phyloP scores from a whole-genome alignment of 2,888 invertebrate genomes.

The Coelopa pilipes region DNA sequence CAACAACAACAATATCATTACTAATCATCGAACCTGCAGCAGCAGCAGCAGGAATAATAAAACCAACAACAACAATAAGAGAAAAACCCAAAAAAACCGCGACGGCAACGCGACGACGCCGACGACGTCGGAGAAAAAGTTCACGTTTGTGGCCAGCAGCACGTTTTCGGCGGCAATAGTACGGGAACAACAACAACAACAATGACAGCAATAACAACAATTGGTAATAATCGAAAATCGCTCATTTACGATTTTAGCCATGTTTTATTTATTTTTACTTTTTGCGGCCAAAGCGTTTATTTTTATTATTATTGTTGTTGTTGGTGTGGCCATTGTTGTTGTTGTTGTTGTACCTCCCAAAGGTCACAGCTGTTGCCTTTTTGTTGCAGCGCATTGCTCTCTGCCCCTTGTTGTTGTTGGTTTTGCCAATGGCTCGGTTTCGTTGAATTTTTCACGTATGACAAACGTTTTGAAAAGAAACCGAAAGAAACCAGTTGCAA shows the following conservation, averaged over 20 bases:
- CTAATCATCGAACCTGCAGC: neutral
- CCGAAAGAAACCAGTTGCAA: too few species aligned
- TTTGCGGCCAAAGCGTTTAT: neutral
- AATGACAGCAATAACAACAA: constrained; percentile 8
- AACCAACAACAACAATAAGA: neutral
- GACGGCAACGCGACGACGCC: too few species aligned
- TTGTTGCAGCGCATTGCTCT: neutral
- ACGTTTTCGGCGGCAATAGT: constrained; percentile 17
- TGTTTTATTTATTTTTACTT: neutral
- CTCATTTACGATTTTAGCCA: constrained; percentile 20
- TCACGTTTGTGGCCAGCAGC: constrained; percentile 23
- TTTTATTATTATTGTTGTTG: neutral
- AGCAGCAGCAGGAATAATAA: neutral
- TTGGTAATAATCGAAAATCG: constrained; percentile 20
- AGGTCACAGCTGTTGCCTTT: neutral
- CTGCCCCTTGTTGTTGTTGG: neutral
- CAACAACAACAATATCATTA: neutral
- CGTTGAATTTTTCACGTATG: neutral
- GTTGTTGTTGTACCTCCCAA: neutral
- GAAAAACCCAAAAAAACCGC: constrained; percentile 2
- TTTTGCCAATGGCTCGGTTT: neutral
- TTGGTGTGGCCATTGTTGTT: neutral
- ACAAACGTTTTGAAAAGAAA: too few species aligned
- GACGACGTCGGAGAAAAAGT: neutral
- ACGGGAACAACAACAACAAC: constrained; percentile 3